Evolutionary conservation across 2,888 invertebrate species (phyloP).

Genomic region (Megaustenia siamemsis): DNA sequence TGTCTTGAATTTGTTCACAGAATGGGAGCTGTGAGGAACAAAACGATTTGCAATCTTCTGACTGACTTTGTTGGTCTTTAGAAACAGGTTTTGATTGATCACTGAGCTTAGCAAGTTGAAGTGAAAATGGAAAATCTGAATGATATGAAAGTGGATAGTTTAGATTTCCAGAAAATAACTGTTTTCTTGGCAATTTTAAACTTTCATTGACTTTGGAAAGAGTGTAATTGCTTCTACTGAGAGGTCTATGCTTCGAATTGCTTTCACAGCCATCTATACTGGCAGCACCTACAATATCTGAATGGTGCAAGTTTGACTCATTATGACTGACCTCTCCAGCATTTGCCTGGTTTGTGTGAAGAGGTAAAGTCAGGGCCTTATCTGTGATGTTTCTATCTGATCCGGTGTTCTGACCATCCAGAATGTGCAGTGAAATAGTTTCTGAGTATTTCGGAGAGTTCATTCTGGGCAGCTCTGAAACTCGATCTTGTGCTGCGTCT

Average conservation of each 20-base stretch:
- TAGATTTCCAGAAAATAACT: not conserved
- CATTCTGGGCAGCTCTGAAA: not conserved
- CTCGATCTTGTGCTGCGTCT: not conserved
- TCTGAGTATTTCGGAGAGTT: not conserved
- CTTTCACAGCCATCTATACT: not conserved
- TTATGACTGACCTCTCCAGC: not conserved
- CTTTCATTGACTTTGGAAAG: too few relatives aligned
- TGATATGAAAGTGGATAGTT: not conserved
- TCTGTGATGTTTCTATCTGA: not conserved
- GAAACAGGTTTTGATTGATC: not conserved
- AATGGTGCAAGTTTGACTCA: too few relatives aligned
- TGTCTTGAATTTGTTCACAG: not conserved
- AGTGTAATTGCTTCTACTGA: not conserved
- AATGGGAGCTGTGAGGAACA: not conserved
- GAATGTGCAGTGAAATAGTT: not conserved
- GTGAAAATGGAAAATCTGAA: slow-evolving; percentile 27
- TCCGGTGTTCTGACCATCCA: not conserved
- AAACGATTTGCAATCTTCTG: not conserved
- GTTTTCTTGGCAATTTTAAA: not conserved
- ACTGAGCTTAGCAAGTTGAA: slow-evolving; percentile 24
- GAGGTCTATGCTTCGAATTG: too few relatives aligned
- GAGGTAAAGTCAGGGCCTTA: not conserved
- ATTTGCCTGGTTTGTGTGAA: not conserved
- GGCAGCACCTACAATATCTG: not conserved
- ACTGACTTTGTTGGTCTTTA: not conserved